Base-by-base conservation (phyloP, 2,797 vertebrate genomes). In the Myotis findleyi region DNA sequence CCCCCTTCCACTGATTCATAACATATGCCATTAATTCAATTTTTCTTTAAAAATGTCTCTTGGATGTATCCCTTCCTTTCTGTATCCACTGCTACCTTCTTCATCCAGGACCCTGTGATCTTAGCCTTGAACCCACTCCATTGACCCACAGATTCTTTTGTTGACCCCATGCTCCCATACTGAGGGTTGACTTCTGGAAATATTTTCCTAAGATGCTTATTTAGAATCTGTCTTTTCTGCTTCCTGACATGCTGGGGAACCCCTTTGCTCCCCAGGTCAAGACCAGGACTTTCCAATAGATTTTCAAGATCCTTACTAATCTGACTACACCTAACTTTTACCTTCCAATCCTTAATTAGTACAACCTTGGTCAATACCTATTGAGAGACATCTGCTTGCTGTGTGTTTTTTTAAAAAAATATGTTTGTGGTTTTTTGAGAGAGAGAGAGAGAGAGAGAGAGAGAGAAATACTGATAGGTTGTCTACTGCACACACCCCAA, bases 241-340 rank as follows among this genome's bases (percentile, higher is more conserved):
- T 75, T 76, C 33, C 53, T 84, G 47, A 84, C 41, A 59, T 84
- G 47, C 21, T 44, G 66, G 64, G 36, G 20, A 44, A 87, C 38
- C 12, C 38, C 18, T 87, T 84, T 77, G 81, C 6, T 44, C 27
- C 41, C 25, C 5, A 7, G 33, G 59, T 91, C 47, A 89, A 91
- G 49, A 68, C 51, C 53, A 83, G 73, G 36, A 6, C 13, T 94
- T 95, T 73, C 66, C 41, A 62, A 6, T 36, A 92, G 83, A 89
- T 71, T 96, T 86, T 93, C n/a, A 81, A 91, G 69, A 86, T 62
- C 57, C 27, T 94, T 83, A 55, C 44, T 93, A 91, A 95, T 94
- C 38, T 87, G 66, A 12, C 33, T 72, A 44, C 16, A 25, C 23
- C 71, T 57, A 94, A 75, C 5, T 88, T 93, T 91, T 68, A 91